Evolutionary conservation across 1,140 invertebrate genomes (phyloP).

Genomic region (Drosophila triauraria): DNA sequence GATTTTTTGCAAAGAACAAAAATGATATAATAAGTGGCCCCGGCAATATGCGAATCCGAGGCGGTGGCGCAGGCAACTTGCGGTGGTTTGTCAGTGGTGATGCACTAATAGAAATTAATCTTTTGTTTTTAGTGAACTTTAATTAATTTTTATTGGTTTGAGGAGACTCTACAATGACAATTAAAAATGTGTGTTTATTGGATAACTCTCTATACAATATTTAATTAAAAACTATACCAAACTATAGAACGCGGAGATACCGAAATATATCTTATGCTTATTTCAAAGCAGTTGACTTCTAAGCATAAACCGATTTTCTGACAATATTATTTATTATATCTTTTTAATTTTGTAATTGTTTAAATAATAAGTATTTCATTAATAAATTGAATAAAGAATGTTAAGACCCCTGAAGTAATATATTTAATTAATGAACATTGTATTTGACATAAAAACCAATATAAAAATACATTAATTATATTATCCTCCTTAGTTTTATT

Average conservation of each 20-base stretch:
- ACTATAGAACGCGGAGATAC: too few species aligned
- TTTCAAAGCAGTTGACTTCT: too few species aligned
- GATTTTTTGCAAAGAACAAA: constrained; percentile 51
- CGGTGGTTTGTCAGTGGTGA: constrained; percentile 14
- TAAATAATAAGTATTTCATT: neutral
- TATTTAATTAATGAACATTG: neutral
- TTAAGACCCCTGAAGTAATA: neutral
- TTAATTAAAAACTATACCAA: too few species aligned
- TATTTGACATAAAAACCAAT: neutral
- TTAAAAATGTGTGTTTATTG: too few species aligned
- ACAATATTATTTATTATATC: neutral
- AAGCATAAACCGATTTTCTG: too few species aligned
- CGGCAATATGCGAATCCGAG: constrained; percentile 36
- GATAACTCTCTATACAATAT: too few species aligned
- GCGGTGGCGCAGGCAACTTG: constrained; percentile 30
- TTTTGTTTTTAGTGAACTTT: too few species aligned
- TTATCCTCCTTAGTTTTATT: accelerated
- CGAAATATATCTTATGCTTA: too few species aligned
- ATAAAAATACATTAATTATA: too few species aligned
- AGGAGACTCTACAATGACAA: too few species aligned
- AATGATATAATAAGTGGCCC: constrained; percentile 77
- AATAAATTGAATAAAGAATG: neutral
- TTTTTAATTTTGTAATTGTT: neutral
- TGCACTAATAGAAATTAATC: constrained; percentile 1
- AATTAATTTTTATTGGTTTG: neutral